A percentile compares a stretch with the other conserved stretches of the same genome.
Evolutionary conservation across 1,140 invertebrate species (phyloP).

Genomic region (Drosophila melanogaster): DNA sequence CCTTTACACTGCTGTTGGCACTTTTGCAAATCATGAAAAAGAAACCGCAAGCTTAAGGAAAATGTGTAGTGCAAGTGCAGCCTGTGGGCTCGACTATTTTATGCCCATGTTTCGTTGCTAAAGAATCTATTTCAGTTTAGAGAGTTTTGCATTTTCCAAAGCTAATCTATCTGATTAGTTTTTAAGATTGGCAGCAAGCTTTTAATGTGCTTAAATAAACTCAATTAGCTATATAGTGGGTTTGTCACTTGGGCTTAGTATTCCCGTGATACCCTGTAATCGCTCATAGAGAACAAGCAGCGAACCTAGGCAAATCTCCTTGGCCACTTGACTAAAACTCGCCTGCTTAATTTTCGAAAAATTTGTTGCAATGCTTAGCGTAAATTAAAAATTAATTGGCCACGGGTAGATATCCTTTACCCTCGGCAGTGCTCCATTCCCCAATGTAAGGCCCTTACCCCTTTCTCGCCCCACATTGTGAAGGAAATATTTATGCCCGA

Average conservation of each 20-base stretch:
- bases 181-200: background rate
- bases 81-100: constrained; percentile 20
- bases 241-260: background rate
- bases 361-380: constrained; percentile 70
- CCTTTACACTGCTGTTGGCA: constrained; percentile 80
- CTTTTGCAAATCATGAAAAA: constrained; percentile 75
- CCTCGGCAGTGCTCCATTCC: constrained; percentile 9
- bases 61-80: constrained; percentile 33
- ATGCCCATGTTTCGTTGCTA: background rate
- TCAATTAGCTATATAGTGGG: too few species aligned
- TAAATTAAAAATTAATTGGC: constrained; percentile 79
- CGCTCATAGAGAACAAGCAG: constrained; percentile 4
- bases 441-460: background rate
- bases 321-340: constrained; percentile 3
- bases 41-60: constrained; percentile 45
- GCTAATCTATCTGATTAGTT: background rate
- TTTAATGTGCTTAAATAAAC: background rate
- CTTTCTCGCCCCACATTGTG: constrained; percentile 14
- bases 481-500: constrained; percentile 55
- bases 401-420: constrained; percentile 25
- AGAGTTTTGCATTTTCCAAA: background rate
- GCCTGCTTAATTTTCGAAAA: constrained; percentile 37
- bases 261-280: constrained; percentile 8
- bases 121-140: background rate
- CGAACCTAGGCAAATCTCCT: constrained; percentile 44